These are phyloP conservation scores for Vanessa cardui DNA, from an alignment of 2,888 invertebrate species.

Conservation along the genomic window DNA sequence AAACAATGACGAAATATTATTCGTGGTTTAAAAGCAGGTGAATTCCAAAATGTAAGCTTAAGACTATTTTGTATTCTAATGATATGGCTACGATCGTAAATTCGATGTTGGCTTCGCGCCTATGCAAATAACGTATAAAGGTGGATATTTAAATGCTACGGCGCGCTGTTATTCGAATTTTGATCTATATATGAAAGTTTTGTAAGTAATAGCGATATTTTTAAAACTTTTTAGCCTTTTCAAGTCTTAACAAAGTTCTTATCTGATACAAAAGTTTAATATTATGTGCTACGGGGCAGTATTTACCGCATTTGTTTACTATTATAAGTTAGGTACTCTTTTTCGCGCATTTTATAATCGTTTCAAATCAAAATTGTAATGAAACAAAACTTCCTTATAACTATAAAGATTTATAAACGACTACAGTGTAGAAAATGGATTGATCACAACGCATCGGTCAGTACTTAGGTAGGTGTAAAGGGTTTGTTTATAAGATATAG, in stretches of 20 bases:
- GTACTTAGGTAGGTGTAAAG: slow-evolving; percentile 42
- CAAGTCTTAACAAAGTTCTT: slow-evolving; percentile 50
- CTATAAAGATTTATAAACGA: slow-evolving; percentile 46
- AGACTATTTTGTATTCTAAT: slow-evolving; percentile 57
- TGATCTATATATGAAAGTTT: slow-evolving; percentile 52
- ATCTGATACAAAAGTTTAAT: slow-evolving; percentile 36
- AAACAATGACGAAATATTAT: not conserved
- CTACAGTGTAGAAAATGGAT: slow-evolving; percentile 44
- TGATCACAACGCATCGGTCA: slow-evolving; percentile 39
- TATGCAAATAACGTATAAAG: slow-evolving; percentile 17
- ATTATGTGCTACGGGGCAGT: slow-evolving; percentile 28
- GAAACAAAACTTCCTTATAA: slow-evolving; percentile 43
- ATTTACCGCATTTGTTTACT: slow-evolving; percentile 21
- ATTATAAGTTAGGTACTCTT: slow-evolving; percentile 59
- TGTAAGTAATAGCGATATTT: slow-evolving; percentile 42
- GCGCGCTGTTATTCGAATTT: slow-evolving; percentile 40
- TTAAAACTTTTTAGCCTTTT: slow-evolving; percentile 43
- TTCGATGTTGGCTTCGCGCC: slow-evolving; percentile 49
- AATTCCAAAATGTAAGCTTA: slow-evolving; percentile 49
- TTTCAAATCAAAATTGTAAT: slow-evolving; percentile 45
- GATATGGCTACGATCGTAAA: slow-evolving; percentile 67
- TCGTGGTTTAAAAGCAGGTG: not conserved
- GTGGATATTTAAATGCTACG: slow-evolving; percentile 16
- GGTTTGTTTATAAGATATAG: slow-evolving; percentile 7
- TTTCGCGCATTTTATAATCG: slow-evolving; percentile 53